These are phyloP conservation scores for Hippotragus niger DNA, from an alignment of 2,113 vertebrate genomes.

Conservation along the genomic window DNA sequence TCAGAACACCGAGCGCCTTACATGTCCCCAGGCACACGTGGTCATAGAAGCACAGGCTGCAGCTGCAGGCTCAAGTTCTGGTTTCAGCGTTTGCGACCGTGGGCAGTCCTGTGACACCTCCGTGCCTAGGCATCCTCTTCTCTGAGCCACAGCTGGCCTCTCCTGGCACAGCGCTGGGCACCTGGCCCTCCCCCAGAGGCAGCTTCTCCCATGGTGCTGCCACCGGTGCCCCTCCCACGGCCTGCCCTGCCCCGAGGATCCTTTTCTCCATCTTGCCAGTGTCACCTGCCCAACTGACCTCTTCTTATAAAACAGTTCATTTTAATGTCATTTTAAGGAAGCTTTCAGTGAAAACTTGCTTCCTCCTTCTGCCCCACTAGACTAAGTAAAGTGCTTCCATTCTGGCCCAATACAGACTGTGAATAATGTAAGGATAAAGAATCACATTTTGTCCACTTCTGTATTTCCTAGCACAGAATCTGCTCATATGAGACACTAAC, in stretches of 20 bases:
- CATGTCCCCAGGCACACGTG: neutral
- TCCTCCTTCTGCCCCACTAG: neutral
- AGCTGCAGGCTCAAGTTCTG: neutral
- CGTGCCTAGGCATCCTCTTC: neutral
- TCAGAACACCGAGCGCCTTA: neutral
- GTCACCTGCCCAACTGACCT: neutral
- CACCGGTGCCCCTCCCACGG: neutral
- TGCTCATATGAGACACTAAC: neutral
- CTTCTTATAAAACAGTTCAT: neutral
- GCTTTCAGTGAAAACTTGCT: neutral
- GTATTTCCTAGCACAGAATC: neutral
- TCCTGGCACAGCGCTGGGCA: neutral
- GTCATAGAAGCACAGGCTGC: neutral
- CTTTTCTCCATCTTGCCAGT: neutral
- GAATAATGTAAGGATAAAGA: neutral
- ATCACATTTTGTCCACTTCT: neutral
- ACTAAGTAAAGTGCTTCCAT: neutral
- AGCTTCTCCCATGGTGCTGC: neutral
- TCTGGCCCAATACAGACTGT: neutral
- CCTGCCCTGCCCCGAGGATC: neutral
- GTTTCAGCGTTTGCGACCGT: neutral
- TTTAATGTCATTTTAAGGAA: neutral
- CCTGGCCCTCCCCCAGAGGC: fast-evolving
- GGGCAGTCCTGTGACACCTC: neutral
- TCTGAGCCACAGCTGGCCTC: neutral